These are phyloP conservation scores for Stegodyphus dumicola DNA, from an alignment of 1,140 invertebrate genomes.

Conservation along the genomic window DNA sequence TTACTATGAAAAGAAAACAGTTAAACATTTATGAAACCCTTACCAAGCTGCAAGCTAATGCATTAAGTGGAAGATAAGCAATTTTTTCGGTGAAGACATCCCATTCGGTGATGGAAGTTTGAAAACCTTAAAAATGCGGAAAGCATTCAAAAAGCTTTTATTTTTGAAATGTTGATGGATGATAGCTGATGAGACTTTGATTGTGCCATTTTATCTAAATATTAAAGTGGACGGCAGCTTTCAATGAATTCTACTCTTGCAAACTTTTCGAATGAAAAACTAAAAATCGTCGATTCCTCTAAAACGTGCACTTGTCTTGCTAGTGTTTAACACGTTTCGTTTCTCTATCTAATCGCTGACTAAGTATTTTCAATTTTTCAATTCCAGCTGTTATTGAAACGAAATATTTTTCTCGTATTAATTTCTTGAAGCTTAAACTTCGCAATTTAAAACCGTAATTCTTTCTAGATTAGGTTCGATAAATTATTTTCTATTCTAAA, in stretches of 20 bases:
- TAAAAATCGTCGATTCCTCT: no score
- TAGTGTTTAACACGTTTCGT: no score
- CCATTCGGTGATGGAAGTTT: slow-evolving; percentile 49
- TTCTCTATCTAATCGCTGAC: no score
- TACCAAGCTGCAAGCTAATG: slow-evolving; percentile 14
- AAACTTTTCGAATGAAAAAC: neutral
- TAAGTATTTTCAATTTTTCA: no score
- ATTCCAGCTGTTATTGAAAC: no score
- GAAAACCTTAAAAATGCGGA: slow-evolving; percentile 41
- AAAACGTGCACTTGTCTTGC: no score
- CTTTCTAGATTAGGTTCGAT: no score
- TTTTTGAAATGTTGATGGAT: slow-evolving; percentile 46
- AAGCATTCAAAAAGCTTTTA: slow-evolving; percentile 37
- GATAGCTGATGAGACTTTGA: slow-evolving; percentile 46
- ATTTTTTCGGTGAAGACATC: slow-evolving; percentile 19
- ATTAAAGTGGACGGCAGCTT: slow-evolving; percentile 14
- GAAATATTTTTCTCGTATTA: no score
- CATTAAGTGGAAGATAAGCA: slow-evolving; percentile 16
- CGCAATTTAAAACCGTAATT: no score
- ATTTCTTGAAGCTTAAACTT: no score
- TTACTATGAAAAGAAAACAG: neutral
- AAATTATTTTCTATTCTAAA: no score
- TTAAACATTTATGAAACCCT: neutral
- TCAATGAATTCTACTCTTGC: neutral
- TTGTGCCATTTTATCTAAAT: slow-evolving; percentile 46